A percentile compares a stretch with the other conserved stretches of the same genome.
Evolutionary conservation across 2,113 vertebrate genomes (phyloP).

Genomic region (Sitta europaea): DNA sequence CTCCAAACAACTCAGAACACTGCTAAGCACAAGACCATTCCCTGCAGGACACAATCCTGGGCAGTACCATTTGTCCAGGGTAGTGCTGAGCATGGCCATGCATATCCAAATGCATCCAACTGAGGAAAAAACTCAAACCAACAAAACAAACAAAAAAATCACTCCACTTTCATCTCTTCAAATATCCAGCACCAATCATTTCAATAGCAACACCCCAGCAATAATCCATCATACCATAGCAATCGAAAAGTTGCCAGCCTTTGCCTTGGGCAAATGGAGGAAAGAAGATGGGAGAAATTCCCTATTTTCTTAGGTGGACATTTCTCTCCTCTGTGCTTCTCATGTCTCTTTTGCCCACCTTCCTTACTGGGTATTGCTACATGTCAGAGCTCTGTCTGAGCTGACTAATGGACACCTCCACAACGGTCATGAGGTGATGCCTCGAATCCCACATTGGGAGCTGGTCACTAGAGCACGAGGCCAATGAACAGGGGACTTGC

Average conservation of each 20-base stretch:
- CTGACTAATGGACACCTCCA: neutral
- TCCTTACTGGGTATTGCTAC: neutral
- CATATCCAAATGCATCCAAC: neutral
- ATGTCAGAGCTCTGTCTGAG: neutral
- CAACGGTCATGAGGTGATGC: neutral
- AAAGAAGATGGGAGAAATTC: neutral
- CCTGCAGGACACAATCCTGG: neutral
- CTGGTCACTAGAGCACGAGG: neutral
- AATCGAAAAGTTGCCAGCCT: neutral
- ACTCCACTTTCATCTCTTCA: neutral
- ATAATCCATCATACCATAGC: neutral
- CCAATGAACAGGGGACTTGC: neutral
- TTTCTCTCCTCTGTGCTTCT: constrained; percentile 14
- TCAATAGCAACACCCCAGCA: neutral
- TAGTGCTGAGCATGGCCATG: neutral
- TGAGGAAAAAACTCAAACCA: neutral
- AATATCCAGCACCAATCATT: neutral
- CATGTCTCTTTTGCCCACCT: neutral
- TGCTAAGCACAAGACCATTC: constrained; percentile 1
- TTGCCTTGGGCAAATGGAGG: neutral
- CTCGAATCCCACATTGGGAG: neutral
- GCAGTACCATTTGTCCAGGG: neutral
- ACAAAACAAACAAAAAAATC: neutral
- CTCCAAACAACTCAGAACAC: constrained; percentile 56
- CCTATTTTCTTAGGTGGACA: neutral